phyloP scores from a whole-genome alignment of 2,797 vertebrate species.

The Austrolebias charrua region DNA sequence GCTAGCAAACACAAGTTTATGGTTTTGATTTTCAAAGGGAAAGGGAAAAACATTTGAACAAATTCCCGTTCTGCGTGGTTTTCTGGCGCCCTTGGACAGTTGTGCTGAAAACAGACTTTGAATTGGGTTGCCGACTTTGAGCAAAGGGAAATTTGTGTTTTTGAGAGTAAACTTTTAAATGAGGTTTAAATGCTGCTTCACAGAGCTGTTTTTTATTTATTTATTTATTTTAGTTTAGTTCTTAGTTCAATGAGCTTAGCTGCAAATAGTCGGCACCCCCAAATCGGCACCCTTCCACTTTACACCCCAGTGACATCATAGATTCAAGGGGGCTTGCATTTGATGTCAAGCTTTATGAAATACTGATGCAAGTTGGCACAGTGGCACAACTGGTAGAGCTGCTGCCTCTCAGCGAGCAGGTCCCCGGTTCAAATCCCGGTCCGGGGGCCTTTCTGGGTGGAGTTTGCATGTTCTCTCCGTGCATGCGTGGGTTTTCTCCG shows the following conservation, averaged over 20 bases:
- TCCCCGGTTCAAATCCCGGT: too few species aligned
- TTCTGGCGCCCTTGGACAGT: constrained; percentile 45
- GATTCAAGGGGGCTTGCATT: constrained; percentile 43
- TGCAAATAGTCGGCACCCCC: constrained; percentile 17
- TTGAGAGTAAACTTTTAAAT: constrained; percentile 16
- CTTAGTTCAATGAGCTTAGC: constrained; percentile 22
- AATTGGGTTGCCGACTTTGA: constrained; percentile 35
- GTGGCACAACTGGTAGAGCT: too few species aligned
- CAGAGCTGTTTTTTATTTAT: constrained; percentile 23
- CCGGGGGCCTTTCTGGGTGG: too few species aligned
- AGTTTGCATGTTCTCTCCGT: too few species aligned
- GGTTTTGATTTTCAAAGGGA: constrained; percentile 47
- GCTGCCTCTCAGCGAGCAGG: too few species aligned
- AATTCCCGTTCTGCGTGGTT: constrained; percentile 25
- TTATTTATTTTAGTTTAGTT: not conserved
- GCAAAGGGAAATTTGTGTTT: constrained; percentile 16
- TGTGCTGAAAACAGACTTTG: constrained; percentile 41
- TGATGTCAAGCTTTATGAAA: constrained; percentile 58
- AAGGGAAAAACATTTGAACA: constrained; percentile 24
- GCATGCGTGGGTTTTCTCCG: too few species aligned
- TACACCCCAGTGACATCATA: constrained; percentile 53
- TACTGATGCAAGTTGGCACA: constrained; percentile 65
- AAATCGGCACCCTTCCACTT: constrained; percentile 38
- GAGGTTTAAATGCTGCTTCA: constrained; percentile 42
- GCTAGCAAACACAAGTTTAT: constrained; percentile 60